A percentile compares a stretch with the other conserved stretches of the same genome.
Evolutionary conservation across 1,140 invertebrate genomes (phyloP).

Genomic region (Babylonia areolata): DNA sequence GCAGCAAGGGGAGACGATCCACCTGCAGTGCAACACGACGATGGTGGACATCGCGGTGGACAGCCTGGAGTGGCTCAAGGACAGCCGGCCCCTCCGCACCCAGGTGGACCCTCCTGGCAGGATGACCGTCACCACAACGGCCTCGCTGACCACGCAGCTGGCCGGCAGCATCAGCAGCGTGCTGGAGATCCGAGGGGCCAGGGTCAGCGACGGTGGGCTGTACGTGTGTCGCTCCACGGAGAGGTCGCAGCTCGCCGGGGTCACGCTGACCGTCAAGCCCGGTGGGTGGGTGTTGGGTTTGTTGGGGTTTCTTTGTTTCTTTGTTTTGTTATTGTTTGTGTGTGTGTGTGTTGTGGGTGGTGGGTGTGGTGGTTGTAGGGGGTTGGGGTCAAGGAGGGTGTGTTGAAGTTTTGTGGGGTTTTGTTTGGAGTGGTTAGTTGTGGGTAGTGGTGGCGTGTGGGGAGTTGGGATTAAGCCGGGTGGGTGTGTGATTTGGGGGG

Average conservation of each 20-base stretch:
- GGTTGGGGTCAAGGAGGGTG: too few relatives aligned
- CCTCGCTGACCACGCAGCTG: slow-evolving; percentile 12
- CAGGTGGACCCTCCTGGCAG: neutral
- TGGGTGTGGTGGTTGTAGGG: too few relatives aligned
- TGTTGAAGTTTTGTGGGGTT: too few relatives aligned
- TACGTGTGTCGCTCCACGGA: slow-evolving; percentile 49
- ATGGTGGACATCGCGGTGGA: slow-evolving; percentile 25
- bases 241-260: slow-evolving; percentile 47
- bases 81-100: slow-evolving; percentile 27
- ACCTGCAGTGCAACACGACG: slow-evolving; percentile 37
- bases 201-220: slow-evolving; percentile 36
- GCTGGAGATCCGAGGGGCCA: slow-evolving; percentile 35
- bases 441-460: too few relatives aligned
- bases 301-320: too few relatives aligned
- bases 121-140: slow-evolving; percentile 21
- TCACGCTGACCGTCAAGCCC: slow-evolving; percentile 43
- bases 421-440: too few relatives aligned
- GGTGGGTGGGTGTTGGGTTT: too few relatives aligned
- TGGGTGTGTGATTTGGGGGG: too few relatives aligned
- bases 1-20: slow-evolving; percentile 25
- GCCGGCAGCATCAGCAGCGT: slow-evolving; percentile 42
- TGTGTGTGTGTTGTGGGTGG: too few relatives aligned
- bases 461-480: too few relatives aligned
- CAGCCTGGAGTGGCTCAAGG: slow-evolving; percentile 33
- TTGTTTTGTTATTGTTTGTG: too few relatives aligned